Percentiles rank a stretch among this genome's conserved stretches.
phyloP scores from a whole-genome alignment of 2,797 vertebrate species.

The Cephalopachus bancanus region DNA sequence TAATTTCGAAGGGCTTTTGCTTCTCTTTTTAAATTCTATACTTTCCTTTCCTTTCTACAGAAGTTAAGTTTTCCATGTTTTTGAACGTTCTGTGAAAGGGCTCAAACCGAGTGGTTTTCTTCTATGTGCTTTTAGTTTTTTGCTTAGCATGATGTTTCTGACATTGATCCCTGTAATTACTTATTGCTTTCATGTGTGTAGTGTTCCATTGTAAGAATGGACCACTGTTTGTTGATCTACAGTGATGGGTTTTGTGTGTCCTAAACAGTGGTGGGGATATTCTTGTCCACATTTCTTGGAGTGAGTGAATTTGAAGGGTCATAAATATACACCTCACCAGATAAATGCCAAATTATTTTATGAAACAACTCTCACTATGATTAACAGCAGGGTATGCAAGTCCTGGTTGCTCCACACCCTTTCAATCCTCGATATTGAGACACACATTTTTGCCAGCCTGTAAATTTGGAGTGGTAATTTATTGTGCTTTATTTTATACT shows the following conservation, averaged over 20 bases:
- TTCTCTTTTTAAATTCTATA: not conserved
- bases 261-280: not conserved
- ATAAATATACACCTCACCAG: not conserved
- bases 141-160: not conserved
- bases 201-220: not conserved
- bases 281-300: not conserved
- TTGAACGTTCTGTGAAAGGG: not conserved
- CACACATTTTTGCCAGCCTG: not conserved
- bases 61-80: not conserved
- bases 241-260: not conserved
- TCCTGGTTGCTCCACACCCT: not conserved
- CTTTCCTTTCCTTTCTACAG: not conserved
- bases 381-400: not conserved
- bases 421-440: not conserved
- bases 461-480: not conserved
- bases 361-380: not conserved
- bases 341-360: not conserved
- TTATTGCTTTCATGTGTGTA: not conserved
- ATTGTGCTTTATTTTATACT: slow-evolving; percentile 38
- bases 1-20: not conserved
- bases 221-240: not conserved
- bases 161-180: not conserved
- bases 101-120: not conserved
- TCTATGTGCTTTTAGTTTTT: not conserved
- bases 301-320: not conserved